Percentiles rank a stretch among this genome's conserved stretches.
phyloP scores from a whole-genome alignment of 1,140 invertebrate genomes.

The Nebria ingens region DNA sequence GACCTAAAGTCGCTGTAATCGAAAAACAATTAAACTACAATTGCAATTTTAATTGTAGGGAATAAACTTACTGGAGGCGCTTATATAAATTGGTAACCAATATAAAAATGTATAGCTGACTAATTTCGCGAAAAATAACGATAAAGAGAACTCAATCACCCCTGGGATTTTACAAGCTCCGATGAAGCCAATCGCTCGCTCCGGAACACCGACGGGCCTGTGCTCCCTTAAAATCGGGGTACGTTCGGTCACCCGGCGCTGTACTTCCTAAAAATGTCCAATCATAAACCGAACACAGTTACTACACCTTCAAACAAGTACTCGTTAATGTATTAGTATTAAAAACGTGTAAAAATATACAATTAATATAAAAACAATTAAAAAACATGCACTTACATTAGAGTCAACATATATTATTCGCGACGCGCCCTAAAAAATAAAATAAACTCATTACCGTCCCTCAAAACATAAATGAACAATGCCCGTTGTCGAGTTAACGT shows the following conservation, averaged over 20 bases:
- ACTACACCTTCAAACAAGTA: too few species aligned
- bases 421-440: not conserved
- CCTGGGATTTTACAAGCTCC: slow-evolving; percentile 80
- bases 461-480: slow-evolving; percentile 11
- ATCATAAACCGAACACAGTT: not conserved
- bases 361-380: not conserved
- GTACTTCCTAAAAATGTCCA: slow-evolving; percentile 35
- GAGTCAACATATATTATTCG: slow-evolving; percentile 17
- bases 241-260: slow-evolving; percentile 35
- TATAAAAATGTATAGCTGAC: slow-evolving; percentile 96
- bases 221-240: slow-evolving; percentile 30
- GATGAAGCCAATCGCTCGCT: slow-evolving; percentile 64
- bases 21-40: slow-evolving; percentile 12
- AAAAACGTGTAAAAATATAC: too few species aligned
- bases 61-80: slow-evolving; percentile 60
- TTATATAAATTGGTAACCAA: slow-evolving; percentile 90
- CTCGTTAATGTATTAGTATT: too few species aligned
- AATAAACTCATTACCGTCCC: slow-evolving; percentile 8
- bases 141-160: slow-evolving; percentile 87
- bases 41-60: not conserved
- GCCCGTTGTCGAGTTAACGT: too few species aligned
- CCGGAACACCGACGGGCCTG: slow-evolving; percentile 14
- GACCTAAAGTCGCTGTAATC: slow-evolving; percentile 54
- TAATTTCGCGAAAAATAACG: slow-evolving; percentile 94
- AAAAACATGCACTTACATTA: slow-evolving; percentile 40